Percentiles rank a stretch among this genome's conserved stretches.
Conservation (phyloP, 1,140 invertebrate species). For the Manduca sexta region DNA sequence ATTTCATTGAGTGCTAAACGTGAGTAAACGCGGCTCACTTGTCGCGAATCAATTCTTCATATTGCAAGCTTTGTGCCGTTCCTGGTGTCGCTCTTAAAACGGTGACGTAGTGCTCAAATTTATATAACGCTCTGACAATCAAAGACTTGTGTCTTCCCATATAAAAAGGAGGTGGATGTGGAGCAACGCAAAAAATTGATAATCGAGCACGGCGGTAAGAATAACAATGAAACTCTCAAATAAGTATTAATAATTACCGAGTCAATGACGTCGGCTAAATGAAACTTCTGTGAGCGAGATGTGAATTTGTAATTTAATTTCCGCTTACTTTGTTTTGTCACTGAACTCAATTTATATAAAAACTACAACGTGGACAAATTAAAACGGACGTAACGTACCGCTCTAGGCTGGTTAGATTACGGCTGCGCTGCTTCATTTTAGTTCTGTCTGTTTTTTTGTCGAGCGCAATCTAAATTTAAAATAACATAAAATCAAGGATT, state of each 20-base stretch:
- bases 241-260: constrained; percentile 65
- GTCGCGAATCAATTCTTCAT: constrained; percentile 37
- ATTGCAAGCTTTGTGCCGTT: constrained; percentile 14
- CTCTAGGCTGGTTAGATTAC: background rate
- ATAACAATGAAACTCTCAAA: constrained; percentile 64
- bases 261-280: constrained; percentile 59
- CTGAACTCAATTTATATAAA: constrained; percentile 8
- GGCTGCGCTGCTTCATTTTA: background rate
- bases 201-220: constrained; percentile 49
- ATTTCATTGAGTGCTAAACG: constrained; percentile 66
- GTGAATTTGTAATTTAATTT: constrained; percentile 42
- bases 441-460: background rate
- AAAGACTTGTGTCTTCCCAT: constrained; percentile 14
- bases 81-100: constrained; percentile 25
- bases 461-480: background rate
- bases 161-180: constrained; percentile 49
- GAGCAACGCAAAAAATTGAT: constrained; percentile 51
- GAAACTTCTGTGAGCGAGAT: constrained; percentile 39
- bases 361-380: background rate
- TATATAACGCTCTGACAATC: constrained; percentile 9
- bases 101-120: constrained; percentile 24
- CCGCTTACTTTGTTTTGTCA: constrained; percentile 10
- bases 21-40: constrained; percentile 55
- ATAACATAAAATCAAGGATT: background rate
- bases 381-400: background rate